A percentile compares a stretch with the other conserved stretches of the same genome.
Conservation (phyloP, 2,113 vertebrate genomes). For the Pteruthius melanotis region DNA sequence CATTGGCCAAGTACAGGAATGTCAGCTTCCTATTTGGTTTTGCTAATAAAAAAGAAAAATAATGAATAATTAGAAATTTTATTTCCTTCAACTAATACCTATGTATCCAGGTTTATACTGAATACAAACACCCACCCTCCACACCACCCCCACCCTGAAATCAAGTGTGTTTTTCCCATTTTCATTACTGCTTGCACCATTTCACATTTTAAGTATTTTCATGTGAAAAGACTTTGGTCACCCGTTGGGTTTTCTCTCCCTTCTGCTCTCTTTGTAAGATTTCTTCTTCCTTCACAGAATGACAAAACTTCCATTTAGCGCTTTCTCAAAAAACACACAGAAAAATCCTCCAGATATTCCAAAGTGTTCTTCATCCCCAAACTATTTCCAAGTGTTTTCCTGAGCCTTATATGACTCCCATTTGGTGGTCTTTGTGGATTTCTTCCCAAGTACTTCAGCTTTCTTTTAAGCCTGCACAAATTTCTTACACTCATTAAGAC, state of each 20-base stretch:
- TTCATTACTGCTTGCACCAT: not conserved
- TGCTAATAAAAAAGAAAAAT: conserved; percentile 73
- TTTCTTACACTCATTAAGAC: not conserved
- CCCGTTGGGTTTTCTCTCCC: not conserved
- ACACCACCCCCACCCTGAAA: not conserved
- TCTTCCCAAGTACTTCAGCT: not conserved
- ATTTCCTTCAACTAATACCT: not conserved
- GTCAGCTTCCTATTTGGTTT: conserved; percentile 95
- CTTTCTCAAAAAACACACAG: not conserved
- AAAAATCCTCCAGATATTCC: not conserved
- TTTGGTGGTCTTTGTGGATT: not conserved
- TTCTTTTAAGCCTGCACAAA: not conserved
- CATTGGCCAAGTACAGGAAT: conserved; percentile 97
- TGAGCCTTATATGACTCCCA: not conserved
- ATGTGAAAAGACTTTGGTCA: not conserved
- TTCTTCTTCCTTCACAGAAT: not conserved
- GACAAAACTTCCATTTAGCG: not conserved
- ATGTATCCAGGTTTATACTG: not conserved
- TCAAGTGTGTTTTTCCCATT: not conserved
- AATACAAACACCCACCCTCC: not conserved
- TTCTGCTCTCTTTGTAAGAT: not conserved
- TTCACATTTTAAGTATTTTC: not conserved
- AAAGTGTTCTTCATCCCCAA: not conserved
- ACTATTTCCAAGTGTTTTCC: not conserved
- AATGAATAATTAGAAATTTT: not conserved